A percentile compares a stretch with the other conserved stretches of the same genome.
These are phyloP conservation scores for Coccyzus lansbergi DNA, from an alignment of 2,797 vertebrate species.

Conservation along the genomic window DNA sequence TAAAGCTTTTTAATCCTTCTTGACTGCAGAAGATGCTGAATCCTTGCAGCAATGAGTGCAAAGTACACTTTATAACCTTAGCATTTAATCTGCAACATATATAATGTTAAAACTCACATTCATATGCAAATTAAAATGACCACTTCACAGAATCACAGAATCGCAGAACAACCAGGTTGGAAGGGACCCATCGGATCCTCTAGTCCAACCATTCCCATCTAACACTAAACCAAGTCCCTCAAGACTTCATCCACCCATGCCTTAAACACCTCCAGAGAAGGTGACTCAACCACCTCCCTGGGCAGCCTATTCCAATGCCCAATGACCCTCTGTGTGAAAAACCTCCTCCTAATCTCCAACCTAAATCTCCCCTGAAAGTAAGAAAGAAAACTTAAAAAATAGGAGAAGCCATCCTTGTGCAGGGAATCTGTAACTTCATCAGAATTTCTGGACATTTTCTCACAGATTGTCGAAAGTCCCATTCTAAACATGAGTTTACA, in stretches of 20 bases:
- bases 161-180: too few relatives aligned
- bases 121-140: not conserved
- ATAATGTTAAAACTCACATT: not conserved
- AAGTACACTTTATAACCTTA: not conserved
- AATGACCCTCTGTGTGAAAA: too few relatives aligned
- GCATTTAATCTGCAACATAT: not conserved
- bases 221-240: too few relatives aligned
- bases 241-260: too few relatives aligned
- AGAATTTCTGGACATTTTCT: not conserved
- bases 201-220: too few relatives aligned
- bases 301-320: too few relatives aligned
- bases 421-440: not conserved
- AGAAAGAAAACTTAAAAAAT: not conserved
- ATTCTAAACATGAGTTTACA: not conserved
- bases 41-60: not conserved
- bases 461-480: not conserved
- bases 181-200: too few relatives aligned
- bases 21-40: conserved; percentile 1
- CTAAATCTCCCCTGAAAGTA: too few relatives aligned
- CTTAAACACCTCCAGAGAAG: too few relatives aligned
- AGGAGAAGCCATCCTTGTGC: not conserved
- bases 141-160: too few relatives aligned
- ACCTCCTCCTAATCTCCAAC: too few relatives aligned
- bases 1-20: conserved; percentile 10
- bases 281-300: too few relatives aligned